A percentile compares a stretch with the other conserved stretches of the same genome.
phyloP scores from a whole-genome alignment of 2,888 invertebrate species.

The Melinaea menophilus region DNA sequence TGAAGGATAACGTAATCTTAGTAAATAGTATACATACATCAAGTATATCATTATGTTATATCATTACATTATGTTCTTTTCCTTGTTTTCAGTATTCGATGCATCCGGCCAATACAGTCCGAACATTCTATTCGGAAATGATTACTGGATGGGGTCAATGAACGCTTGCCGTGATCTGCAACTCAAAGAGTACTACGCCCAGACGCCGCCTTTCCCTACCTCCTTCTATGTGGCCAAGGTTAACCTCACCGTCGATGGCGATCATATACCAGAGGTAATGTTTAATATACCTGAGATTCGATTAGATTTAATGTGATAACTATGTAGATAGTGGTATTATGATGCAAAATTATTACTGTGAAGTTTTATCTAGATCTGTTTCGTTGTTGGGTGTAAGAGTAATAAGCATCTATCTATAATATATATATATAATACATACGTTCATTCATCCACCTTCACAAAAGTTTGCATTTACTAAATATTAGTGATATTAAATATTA shows the following conservation, averaged over 20 bases:
- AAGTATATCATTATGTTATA: too few relatives aligned
- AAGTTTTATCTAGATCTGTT: too few relatives aligned
- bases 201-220: conserved; percentile 78
- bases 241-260: conserved; percentile 74
- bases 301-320: background rate
- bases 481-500: too few relatives aligned
- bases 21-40: too few relatives aligned
- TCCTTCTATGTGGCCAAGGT: conserved; percentile 80
- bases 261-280: conserved; percentile 73
- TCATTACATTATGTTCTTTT: too few relatives aligned
- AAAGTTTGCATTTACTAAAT: too few relatives aligned
- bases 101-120: conserved; percentile 88
- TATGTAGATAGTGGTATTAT: background rate
- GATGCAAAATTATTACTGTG: too few relatives aligned
- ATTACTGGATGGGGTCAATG: conserved; percentile 88
- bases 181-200: conserved; percentile 68
- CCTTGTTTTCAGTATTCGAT: conserved; percentile 81
- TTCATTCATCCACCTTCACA: too few relatives aligned
- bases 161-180: conserved; percentile 83
- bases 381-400: too few relatives aligned
- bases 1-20: too few relatives aligned
- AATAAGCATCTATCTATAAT: too few relatives aligned
- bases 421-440: too few relatives aligned
- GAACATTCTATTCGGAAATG: conserved; percentile 87
- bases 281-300: background rate